Evolutionary conservation across 2,113 vertebrate species (phyloP), one percentile per base, ranked within the genome.

Genomic region (Taxidea taxus): DNA sequence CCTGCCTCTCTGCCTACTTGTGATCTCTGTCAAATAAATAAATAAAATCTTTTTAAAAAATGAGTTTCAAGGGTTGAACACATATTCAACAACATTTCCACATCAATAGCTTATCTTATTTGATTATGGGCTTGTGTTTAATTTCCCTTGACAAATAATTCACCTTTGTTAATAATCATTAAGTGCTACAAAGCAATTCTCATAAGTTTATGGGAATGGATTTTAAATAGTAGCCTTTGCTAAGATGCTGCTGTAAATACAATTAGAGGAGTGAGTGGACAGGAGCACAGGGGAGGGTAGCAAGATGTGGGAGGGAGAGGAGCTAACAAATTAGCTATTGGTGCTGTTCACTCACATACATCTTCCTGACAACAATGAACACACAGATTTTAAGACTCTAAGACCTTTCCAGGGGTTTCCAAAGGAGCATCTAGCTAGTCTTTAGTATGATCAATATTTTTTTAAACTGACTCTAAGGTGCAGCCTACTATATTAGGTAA

Each of bases 61-160:
- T 94, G 87, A 47, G 29, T 90, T 98, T 97, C 96, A 93, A 95
- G 89, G 62, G 83, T 96, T 95, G 93, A 98, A 97, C 96, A 94
- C 72, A 98, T 98, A 98, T 97, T 97, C 94, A 88, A 95, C 93
- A 94, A 87, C 12, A 94, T 89, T 95, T 97, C 95, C 74, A 98
- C 20, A 95, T 91, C 77, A 94, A 88, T 91, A 96, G 88, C 93
- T 97, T 97, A 97, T 89, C 97, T 98, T 98, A 96, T 64, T 97
- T 95, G 87, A 97, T 97, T 93, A 75, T 85, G 97, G 94, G 87
- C 81, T 98, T 97, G 87, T 90, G 87, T 97, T 98, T 98, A 87
- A 98, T 98, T 98, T 98, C 96, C 94, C 96, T 39, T 95, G 89
- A 95, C 92, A 98, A 98, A 97, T 68, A 97, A 97, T 81, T 98